Evolutionary conservation across 2,113 vertebrate genomes (phyloP).

Genomic region (Cephalopterus ornatus): DNA sequence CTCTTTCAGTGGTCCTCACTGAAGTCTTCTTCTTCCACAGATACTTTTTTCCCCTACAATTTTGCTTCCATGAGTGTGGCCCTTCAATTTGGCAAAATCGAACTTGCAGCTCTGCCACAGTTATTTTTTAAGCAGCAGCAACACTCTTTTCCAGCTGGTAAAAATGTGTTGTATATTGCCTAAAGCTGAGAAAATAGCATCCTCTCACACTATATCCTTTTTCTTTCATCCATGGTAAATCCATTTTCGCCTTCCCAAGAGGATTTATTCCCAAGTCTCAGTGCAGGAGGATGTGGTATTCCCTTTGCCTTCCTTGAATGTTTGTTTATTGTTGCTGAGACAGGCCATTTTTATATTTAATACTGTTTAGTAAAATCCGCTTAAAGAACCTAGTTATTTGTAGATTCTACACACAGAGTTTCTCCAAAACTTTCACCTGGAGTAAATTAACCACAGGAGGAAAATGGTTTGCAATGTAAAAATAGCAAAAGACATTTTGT

Average conservation of each 20-base stretch:
- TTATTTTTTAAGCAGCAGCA: background rate
- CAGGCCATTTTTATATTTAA: conserved; percentile 17
- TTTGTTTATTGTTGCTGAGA: conserved; percentile 1
- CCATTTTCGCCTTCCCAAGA: conserved; percentile 28
- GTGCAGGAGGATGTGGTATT: conserved; percentile 3
- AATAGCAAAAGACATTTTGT: conserved; percentile 48
- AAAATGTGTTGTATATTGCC: background rate
- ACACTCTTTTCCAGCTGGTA: background rate
- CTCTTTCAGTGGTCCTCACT: background rate
- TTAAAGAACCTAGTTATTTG: conserved; percentile 1
- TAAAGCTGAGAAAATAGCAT: conserved; percentile 1
- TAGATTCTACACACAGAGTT: background rate
- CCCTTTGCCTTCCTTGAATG: background rate
- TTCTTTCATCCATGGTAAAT: background rate
- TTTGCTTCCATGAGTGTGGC: background rate
- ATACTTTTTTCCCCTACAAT: background rate
- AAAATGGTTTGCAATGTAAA: conserved; percentile 23
- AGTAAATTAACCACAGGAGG: conserved; percentile 12
- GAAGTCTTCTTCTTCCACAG: background rate
- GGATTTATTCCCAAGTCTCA: background rate
- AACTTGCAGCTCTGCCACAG: background rate
- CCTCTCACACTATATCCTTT: background rate
- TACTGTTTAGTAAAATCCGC: background rate
- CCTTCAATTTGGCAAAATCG: background rate
- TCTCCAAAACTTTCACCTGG: background rate